Base-by-base conservation (phyloP, 92 coral and sea anemone genomes). In the Palythoa grandiflora region DNA sequence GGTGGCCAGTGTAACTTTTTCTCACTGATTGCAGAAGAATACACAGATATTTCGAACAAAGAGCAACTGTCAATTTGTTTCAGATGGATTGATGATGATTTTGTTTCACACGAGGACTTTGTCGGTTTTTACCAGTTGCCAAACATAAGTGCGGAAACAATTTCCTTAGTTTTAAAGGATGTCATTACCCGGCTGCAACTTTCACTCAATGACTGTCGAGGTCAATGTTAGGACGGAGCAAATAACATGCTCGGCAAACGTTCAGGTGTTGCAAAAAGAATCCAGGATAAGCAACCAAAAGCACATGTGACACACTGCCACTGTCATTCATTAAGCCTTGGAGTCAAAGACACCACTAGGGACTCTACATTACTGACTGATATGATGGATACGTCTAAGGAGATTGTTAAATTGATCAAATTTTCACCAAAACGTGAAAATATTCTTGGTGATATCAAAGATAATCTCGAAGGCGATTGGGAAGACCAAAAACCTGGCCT, bases 51-150 rank as follows among this genome's bases (percentile, higher is more conserved):
- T 78, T 75, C 71, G 71, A 93, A 93, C 92, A 88, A 90, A 38
- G 93, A 93, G 72, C 95, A 93, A 63, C 85, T 90, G 75, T 83
- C 95, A 21, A 61, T 87, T 48, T 90, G 95, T 88, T 77, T 90
- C 53, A 73, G 91, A 75, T 93, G 93, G 93, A 87, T 90, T 71
- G 91, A 87, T 79, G 84, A 84, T 55, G 51, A 78, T 77, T 74
- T 89, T 40, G 74, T 85, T 80, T 87, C 21, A 71, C 75, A 71
- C 75, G 75, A 71, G 83, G 89, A 50, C 85, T 89, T 75, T 83
- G 36, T 83, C n/a, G 21, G 61, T 53, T 88, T 83, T 71, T 71
- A 71, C 75, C 75, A 72, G 77, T 39, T 72, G 77, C 84, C 89
- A 76, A 78, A 85, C 79, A 89, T 78, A 40, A 84, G 74, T 84